These are phyloP conservation scores for Paramormyrops hopkinsi DNA, from an alignment of 2,797 vertebrate species.

Conservation along the genomic window DNA sequence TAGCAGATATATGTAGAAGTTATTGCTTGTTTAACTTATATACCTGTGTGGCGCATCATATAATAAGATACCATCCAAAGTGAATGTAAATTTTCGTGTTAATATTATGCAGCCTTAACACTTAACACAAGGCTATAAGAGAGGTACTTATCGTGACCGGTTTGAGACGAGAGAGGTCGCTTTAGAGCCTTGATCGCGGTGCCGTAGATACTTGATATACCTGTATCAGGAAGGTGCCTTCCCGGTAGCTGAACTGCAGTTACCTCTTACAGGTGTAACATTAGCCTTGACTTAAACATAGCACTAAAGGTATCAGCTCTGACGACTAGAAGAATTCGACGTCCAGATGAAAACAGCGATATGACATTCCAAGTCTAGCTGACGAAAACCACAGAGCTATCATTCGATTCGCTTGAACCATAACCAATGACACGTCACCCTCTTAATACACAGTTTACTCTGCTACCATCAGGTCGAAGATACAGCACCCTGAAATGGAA, in stretches of 20 bases:
- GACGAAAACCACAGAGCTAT: not conserved
- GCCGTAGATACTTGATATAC: not conserved
- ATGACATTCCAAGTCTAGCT: not conserved
- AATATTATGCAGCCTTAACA: not conserved
- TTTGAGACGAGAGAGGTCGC: not conserved
- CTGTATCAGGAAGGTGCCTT: not conserved
- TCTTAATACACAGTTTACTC: not conserved
- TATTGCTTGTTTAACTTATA: not conserved
- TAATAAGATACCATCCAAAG: not conserved
- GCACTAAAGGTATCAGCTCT: not conserved
- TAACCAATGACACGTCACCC: not conserved
- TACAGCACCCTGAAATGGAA: no score
- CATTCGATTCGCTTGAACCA: not conserved
- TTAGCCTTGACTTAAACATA: not conserved
- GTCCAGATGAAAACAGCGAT: not conserved
- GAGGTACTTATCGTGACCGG: not conserved
- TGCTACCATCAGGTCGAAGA: not conserved
- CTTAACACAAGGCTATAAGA: not conserved
- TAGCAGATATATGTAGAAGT: not conserved
- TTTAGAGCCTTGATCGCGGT: not conserved
- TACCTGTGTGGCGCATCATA: not conserved
- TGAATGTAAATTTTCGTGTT: not conserved
- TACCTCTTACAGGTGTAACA: not conserved
- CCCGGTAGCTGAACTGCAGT: not conserved
- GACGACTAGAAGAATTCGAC: not conserved